These are phyloP conservation scores for Samia ricini DNA, from an alignment of 1,140 invertebrate species.

Conservation along the genomic window DNA sequence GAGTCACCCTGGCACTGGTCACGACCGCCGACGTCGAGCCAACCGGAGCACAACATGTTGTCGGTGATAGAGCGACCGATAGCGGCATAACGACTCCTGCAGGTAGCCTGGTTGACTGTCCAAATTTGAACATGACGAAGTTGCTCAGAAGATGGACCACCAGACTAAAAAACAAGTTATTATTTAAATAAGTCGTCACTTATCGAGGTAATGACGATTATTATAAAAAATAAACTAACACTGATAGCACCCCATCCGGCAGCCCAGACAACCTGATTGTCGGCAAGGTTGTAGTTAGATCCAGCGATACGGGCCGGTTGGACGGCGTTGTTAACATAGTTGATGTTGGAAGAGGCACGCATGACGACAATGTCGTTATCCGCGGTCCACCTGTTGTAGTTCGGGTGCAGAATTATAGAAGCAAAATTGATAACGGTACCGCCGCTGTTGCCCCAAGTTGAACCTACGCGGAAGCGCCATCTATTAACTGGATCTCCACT, in stretches of 20 bases:
- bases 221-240: slow-evolving; percentile 33
- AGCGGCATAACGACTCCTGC: no score
- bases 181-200: background rate
- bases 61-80: no score
- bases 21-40: no score
- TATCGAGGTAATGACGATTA: no score
- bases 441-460: slow-evolving; percentile 38
- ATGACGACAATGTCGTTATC: slow-evolving; percentile 21
- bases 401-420: slow-evolving; percentile 8
- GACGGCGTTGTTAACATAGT: slow-evolving; percentile 23
- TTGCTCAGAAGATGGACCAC: background rate
- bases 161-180: background rate
- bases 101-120: no score
- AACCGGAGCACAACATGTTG: no score
- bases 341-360: slow-evolving; percentile 41
- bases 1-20: no score
- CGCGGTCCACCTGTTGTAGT: background rate
- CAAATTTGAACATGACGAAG: background rate
- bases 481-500: slow-evolving; percentile 5
- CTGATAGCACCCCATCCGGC: slow-evolving; percentile 32
- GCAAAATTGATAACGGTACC: background rate
- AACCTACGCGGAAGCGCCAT: slow-evolving; percentile 42
- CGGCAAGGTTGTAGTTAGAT: slow-evolving; percentile 32
- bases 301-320: slow-evolving; percentile 26
- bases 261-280: slow-evolving; percentile 33